Base-by-base conservation (phyloP, 1,140 invertebrate genomes). In the Bombus huntii region DNA sequence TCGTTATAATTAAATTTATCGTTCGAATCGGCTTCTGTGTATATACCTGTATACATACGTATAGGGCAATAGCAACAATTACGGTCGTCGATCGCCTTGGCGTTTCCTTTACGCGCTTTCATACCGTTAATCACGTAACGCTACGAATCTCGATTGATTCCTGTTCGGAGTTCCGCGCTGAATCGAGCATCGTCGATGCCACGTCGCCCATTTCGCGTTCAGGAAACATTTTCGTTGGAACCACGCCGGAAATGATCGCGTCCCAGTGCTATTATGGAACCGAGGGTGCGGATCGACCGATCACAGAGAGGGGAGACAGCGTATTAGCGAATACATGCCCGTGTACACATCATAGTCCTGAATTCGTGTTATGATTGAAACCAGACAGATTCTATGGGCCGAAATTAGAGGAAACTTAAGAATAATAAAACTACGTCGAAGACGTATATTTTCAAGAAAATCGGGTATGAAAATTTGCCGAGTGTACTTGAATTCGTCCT, bases 1-100 rank as follows among this genome's bases (percentile, higher is more conserved):
- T 91, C 92, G 90, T 92, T 94, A 93, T 94, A 94, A 94, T 94
- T 94, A 94, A 94, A 94, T 90, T 90, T 83, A 93, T 94, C 94
- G 93, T 94, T 94, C 90, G 88, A 90, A 73, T 31, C 44, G n/a
- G n/a, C 6, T 8, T 18, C 65, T 31, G 15, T 31, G 18, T 31
- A 31, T 31, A 80, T n/a, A 37, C 22, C 13, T 28, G 28, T 62
- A 2, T 12, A 62, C 3, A n/a, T 22, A 13, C 1, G 10, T 13
- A 13, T 28, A 3, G 44, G 15, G 10, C 1, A 6, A 88, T 79
- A 72, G 71, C 44, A 89, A 91, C 89, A 90, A 92, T 92, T 89
- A 88, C 88, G 85, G 72, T 85, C 81, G 82, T 83, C 37, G 84
- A 80, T 31, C 74, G 66, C 83, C 88, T 89, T 83, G 80, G 73